Conservation (phyloP, 2,113 vertebrate species). For the Mesoclemmys tuberculata region DNA sequence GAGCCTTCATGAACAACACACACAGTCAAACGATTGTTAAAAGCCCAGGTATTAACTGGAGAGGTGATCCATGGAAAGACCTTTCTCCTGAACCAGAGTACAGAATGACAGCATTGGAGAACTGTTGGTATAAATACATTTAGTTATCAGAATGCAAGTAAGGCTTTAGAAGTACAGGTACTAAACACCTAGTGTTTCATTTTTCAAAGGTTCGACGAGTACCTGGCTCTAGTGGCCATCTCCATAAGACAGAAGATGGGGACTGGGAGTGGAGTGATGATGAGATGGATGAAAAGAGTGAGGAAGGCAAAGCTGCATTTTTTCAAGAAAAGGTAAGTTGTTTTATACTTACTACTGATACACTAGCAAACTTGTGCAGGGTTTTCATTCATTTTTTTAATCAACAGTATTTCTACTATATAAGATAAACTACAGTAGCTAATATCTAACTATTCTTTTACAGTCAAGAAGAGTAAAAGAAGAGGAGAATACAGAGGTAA, state of each 20-base stretch:
- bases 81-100: background rate
- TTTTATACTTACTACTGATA: background rate
- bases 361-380: background rate
- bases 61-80: background rate
- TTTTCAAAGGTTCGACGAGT: constrained; percentile 91
- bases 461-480: constrained; percentile 95
- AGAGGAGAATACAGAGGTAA: constrained; percentile 83
- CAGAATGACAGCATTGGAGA: background rate
- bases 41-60: background rate
- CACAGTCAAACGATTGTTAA: accelerated
- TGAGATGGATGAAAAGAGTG: constrained; percentile 94
- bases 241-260: constrained; percentile 98
- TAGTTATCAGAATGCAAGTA: background rate
- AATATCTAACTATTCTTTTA: constrained; percentile 74
- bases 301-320: constrained; percentile 93
- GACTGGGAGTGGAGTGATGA: constrained; percentile 99
- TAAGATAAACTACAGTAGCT: background rate
- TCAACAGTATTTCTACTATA: background rate
- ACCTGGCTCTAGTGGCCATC: constrained; percentile 95
- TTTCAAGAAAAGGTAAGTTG: constrained; percentile 91
- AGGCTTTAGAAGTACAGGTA: background rate
- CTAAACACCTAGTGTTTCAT: constrained; percentile 30
- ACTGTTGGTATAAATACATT: background rate
- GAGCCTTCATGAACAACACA: background rate
- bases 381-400: background rate